Percentiles rank a stretch among this genome's conserved stretches.
phyloP scores from a whole-genome alignment of 2,113 vertebrate species.

The Genyomyrus donnyi region DNA sequence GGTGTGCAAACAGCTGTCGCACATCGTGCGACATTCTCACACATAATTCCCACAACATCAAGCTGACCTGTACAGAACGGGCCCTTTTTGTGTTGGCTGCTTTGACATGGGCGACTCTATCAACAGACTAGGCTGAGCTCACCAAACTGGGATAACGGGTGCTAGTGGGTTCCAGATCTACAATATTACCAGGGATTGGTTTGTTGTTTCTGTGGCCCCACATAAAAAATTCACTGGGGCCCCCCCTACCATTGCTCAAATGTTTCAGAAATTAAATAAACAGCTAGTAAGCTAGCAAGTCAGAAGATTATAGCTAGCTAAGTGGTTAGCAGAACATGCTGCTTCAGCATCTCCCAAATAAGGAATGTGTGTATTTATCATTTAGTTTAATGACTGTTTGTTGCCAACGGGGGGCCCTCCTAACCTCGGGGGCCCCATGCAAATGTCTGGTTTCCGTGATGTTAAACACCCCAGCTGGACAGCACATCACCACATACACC shows the following conservation, averaged over 20 bases:
- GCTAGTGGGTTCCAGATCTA: not conserved
- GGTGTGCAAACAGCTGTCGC: conserved; percentile 41
- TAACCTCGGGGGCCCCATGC: not conserved
- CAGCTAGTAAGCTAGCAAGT: not conserved
- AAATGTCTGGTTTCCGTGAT: not conserved
- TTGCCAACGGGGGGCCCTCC: not conserved
- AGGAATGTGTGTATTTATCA: not conserved
- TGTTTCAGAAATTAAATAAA: not conserved
- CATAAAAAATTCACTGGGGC: not conserved
- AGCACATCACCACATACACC: not conserved
- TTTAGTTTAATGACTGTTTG: not conserved
- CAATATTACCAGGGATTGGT: not conserved
- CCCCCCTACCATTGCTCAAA: not conserved
- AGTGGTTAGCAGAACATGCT: not conserved
- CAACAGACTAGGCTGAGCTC: not conserved
- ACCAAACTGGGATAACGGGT: not conserved
- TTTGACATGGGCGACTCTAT: not conserved
- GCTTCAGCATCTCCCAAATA: not conserved
- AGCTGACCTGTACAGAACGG: not conserved
- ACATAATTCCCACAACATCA: not conserved
- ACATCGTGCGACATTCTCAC: conserved; percentile 33
- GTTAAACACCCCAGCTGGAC: not conserved
- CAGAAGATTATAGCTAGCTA: not conserved
- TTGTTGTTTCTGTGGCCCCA: not conserved
- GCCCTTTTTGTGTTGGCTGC: not conserved